Percentiles rank a stretch among this genome's conserved stretches.
phyloP scores from a whole-genome alignment of 2,797 vertebrate genomes.

The Callimico goeldii region DNA sequence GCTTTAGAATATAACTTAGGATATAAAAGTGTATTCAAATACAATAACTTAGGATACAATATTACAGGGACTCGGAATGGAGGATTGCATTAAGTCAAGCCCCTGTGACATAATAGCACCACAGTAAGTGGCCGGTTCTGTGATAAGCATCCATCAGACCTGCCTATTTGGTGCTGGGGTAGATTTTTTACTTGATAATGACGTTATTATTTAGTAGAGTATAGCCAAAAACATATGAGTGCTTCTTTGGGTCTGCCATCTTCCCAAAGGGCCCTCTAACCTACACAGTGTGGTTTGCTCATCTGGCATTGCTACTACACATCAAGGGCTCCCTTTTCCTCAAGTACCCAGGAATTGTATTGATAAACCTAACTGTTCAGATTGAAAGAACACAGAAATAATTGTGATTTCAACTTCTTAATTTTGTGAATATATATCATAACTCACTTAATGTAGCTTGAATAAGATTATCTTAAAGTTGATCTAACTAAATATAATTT shows the following conservation, averaged over 20 bases:
- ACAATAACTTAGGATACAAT: not conserved
- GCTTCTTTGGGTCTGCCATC: not conserved
- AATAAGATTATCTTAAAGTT: constrained; percentile 37
- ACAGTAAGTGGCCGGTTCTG: not conserved
- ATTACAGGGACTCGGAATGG: not conserved
- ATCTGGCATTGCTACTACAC: not conserved
- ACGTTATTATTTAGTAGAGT: not conserved
- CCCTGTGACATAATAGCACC: not conserved
- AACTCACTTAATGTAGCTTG: constrained; percentile 36
- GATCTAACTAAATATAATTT: constrained; percentile 22
- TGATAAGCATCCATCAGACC: not conserved
- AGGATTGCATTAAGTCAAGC: not conserved
- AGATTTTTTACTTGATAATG: not conserved
- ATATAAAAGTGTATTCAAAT: not conserved
- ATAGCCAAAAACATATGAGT: not conserved
- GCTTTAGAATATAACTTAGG: not conserved
- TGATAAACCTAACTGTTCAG: not conserved
- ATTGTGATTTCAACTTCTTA: constrained; percentile 11
- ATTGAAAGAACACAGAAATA: not conserved
- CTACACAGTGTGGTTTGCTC: not conserved
- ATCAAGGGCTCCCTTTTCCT: not conserved
- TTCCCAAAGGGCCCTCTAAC: not conserved
- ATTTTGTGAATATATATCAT: not conserved
- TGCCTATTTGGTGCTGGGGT: not conserved
- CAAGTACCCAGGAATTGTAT: not conserved